These are phyloP conservation scores for Odocoileus virginianus DNA, from an alignment of 2,113 vertebrate species.

Conservation along the genomic window DNA sequence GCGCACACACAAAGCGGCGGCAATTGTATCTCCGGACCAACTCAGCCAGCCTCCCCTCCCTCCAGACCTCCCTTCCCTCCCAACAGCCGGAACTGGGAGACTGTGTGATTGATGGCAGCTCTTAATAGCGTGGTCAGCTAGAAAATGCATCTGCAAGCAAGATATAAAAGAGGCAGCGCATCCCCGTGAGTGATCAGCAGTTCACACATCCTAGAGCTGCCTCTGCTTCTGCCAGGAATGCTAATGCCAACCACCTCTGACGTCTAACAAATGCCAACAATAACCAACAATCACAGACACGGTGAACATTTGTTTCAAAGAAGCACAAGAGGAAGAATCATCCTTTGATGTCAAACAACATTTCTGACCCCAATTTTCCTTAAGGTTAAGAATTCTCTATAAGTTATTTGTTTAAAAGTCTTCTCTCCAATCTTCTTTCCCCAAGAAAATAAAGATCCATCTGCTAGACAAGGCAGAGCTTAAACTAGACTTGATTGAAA, in stretches of 20 bases:
- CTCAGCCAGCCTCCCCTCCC: background rate
- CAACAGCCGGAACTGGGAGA: slow-evolving; percentile 68
- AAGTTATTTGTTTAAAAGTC: slow-evolving; percentile 68
- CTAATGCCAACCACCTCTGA: slow-evolving; percentile 69
- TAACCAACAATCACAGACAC: background rate
- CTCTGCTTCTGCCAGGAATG: slow-evolving; percentile 76
- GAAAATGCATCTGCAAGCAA: slow-evolving; percentile 82
- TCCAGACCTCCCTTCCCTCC: slow-evolving; percentile 55
- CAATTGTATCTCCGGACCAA: slow-evolving; percentile 47
- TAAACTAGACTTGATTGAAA: slow-evolving; percentile 16
- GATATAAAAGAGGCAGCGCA: slow-evolving; percentile 69
- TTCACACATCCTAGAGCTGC: slow-evolving; percentile 72
- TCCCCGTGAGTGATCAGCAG: slow-evolving; percentile 76
- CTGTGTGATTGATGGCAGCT: slow-evolving; percentile 85
- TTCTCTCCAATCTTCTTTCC: background rate
- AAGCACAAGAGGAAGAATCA: background rate
- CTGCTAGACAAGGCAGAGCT: slow-evolving; percentile 14
- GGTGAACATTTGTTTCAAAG: background rate
- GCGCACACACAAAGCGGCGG: slow-evolving; percentile 20
- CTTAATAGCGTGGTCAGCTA: slow-evolving; percentile 79
- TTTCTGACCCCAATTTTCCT: background rate
- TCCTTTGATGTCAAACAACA: background rate
- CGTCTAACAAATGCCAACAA: slow-evolving; percentile 70
- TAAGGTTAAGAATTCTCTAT: background rate
- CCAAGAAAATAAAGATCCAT: slow-evolving; percentile 35